phyloP scores from a whole-genome alignment of 2,888 invertebrate genomes.

The Iselma pallidipennis region DNA sequence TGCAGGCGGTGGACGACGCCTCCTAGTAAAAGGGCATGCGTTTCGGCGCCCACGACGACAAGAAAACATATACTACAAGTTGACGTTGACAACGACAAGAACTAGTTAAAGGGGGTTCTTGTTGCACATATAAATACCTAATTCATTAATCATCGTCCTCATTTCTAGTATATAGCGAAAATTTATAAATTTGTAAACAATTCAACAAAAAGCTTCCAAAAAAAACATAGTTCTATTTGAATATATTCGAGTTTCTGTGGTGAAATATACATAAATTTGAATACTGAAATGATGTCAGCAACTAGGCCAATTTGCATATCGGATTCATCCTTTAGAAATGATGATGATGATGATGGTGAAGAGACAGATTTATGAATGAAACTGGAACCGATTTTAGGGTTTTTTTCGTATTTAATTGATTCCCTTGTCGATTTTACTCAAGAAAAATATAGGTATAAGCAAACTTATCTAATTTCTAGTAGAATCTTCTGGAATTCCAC shows the following conservation, averaged over 20 bases:
- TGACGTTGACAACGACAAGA: background rate
- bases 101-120: background rate
- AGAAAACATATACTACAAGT: background rate
- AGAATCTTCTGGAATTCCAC: no score
- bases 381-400: no score
- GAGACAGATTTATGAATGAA: background rate
- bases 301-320: background rate
- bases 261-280: no score
- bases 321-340: background rate
- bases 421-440: background rate
- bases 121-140: no score
- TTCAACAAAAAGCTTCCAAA: no score
- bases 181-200: no score
- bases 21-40: constrained; percentile 40
- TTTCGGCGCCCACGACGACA: constrained; percentile 38
- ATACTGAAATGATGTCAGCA: no score
- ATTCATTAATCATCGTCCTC: no score
- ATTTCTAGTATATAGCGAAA: no score
- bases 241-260: no score
- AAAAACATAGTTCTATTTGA: no score
- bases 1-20: constrained; percentile 41
- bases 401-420: background rate
- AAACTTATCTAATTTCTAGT: background rate
- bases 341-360: background rate
- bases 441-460: no score